phyloP scores from a whole-genome alignment of 37 sponge, comb jelly and placozoan species.

The Halisarca cf. caerulea region DNA sequence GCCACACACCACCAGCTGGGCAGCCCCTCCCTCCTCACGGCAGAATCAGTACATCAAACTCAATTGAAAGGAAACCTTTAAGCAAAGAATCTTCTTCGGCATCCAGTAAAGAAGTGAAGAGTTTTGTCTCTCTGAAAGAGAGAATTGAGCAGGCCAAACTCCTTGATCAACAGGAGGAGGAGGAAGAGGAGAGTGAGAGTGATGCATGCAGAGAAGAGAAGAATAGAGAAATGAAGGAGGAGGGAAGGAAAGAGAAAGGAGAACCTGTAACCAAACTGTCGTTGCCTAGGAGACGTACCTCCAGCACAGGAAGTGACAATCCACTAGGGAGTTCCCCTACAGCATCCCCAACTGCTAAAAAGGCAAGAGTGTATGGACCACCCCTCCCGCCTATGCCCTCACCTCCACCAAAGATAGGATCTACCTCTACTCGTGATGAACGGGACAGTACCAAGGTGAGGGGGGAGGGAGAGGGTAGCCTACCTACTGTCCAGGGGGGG shows the following conservation, averaged over 20 bases:
- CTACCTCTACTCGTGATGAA: no score
- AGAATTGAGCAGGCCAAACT: slow-evolving; percentile 2
- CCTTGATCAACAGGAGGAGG: not conserved
- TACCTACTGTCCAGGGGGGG: no score
- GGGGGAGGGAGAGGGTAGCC: not conserved
- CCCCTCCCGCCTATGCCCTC: no score
- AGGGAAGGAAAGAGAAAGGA: no score
- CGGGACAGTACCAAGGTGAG: no score
- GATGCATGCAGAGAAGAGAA: not conserved
- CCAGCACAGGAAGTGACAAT: not conserved
- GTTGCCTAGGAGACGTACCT: not conserved
- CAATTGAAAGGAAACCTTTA: not conserved
- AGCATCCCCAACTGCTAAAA: no score
- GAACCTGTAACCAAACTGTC: no score
- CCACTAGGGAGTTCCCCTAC: not conserved
- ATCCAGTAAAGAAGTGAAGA: not conserved
- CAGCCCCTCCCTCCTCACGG: slow-evolving; percentile 6
- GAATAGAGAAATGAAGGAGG: no score
- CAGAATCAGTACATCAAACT: not conserved
- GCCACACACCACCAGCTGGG: not conserved
- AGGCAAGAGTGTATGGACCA: no score
- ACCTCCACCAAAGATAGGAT: no score
- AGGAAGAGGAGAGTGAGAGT: not conserved
- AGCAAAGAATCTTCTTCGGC: no score
- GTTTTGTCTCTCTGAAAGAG: not conserved